Base-by-base conservation (phyloP, 2,888 invertebrate genomes). In the Heliconius aoede region DNA sequence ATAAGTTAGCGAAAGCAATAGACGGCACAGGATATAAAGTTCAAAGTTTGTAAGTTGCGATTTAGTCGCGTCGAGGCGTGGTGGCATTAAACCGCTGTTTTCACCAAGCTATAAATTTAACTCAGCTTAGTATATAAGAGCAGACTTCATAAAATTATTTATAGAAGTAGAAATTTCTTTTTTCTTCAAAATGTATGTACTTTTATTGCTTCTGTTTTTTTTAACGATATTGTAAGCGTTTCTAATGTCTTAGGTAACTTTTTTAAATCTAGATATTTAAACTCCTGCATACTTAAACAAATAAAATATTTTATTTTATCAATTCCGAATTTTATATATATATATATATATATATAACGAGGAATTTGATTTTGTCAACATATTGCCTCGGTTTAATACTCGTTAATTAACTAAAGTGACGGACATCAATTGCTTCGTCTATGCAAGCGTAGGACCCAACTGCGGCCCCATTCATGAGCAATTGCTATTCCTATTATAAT, bases 331-430 rank as follows among this genome's bases (percentile, higher is more conserved):
- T n/a, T 55, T n/a, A 28, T 26, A 26, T 26, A 11, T 9, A 11
- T 5, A 5, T 24, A 24, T 60, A n/a, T 8, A 30, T 28, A 21
- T n/a, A 7, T 51, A 51, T 15, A n/a, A 32, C 55, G 24, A 32
- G 8, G 18, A 58, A 32, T n/a, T 26, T 72, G n/a, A 40, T 60
- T 61, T 13, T 69, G 80, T 74, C 71, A 78, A 81, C 78, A 80
- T 79, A 81, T 81, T 78, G 78, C 77, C 78, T 80, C 78, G 80
- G 82, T 80, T 82, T 80, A 72, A 83, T 81, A 79, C 80, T 77
- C 81, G 81, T 81, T 81, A 80, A 82, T 83, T 82, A 78, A 78
- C 72, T 80, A 81, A 81, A 83, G 81, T 80, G 82, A 80, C 76
- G 69, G 73, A 78, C 76, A 80, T 80, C 81, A 78, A 80, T 82